Base-by-base conservation (phyloP, 1,140 invertebrate genomes). In the Apis cerana region DNA sequence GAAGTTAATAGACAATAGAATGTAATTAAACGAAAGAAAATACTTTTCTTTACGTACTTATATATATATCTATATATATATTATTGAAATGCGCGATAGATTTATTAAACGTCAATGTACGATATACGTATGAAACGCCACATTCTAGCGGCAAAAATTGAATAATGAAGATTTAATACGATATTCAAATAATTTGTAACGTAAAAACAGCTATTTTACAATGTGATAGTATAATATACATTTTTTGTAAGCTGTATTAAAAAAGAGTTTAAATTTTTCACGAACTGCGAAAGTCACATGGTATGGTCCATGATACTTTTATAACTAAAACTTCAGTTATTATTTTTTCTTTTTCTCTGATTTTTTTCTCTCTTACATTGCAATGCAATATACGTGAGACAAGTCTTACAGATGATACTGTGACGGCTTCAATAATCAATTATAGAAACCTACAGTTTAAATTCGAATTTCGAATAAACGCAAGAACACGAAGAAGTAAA, bases 191-290 rank as follows among this genome's bases (percentile, higher is more conserved):
- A 19, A 70, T 69, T 69, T 64, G 52, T 87, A 83, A 84, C 33
- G 52, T 86, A 75, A 61, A 43, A 79, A 61, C 70, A 77, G 15
- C 8, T 85, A 72, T 83, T 87, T 87, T 78, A 87, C 9, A 33
- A n/a, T 27, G 79, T 82, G 67, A 77, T 82, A 56, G 7, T 69
- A 50, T 77, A 82, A 69, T 27, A 77, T 77, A 75, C 54, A 15
- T 70, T 23, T n/a, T 58, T 58, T 58, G 48, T 70, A 64, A 76
- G 17, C 15, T 48, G 4, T n/a, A 82, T 48, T 19, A 69, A 79
- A 72, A 12, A 8, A 13, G 0, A 10, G 21, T 27, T 12, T 0
- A 52, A 15, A 19, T 21, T 62, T 43, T 56, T 82, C 15, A n/a
- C 1, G n/a, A 58, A 74, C 62, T 59, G 19, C 23, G 21, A 64